A percentile compares a stretch with the other conserved stretches of the same genome.
Evolutionary conservation across 1,140 invertebrate genomes (phyloP).

Genomic region (Pemphigus obesinymphae): DNA sequence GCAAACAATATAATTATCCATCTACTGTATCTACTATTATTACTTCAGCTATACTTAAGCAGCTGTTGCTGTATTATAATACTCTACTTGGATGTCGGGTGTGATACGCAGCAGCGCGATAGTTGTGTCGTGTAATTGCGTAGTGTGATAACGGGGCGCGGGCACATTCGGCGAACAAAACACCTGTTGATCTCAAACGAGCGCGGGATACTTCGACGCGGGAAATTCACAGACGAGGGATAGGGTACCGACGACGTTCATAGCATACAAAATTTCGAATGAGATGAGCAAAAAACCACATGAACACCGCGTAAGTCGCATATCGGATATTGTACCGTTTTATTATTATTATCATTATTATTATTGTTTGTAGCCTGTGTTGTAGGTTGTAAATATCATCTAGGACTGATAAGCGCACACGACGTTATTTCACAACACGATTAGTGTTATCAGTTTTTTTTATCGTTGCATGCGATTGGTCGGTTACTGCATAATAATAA

Average conservation of each 20-base stretch:
- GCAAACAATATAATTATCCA: too few species aligned
- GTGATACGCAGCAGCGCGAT: background rate
- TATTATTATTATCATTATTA: background rate
- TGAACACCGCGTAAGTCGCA: background rate
- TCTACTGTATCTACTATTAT: too few species aligned
- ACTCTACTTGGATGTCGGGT: too few species aligned
- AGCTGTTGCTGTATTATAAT: too few species aligned
- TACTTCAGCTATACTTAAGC: too few species aligned
- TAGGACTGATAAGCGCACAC: background rate
- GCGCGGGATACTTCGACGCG: background rate
- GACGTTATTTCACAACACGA: background rate
- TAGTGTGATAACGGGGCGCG: slow-evolving; percentile 5
- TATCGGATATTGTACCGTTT: background rate
- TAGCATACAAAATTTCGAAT: background rate
- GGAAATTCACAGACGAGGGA: background rate
- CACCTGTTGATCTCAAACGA: slow-evolving; percentile 14
- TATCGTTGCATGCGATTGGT: background rate
- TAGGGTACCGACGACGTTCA: too few species aligned
- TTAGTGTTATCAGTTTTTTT: slow-evolving; percentile 16
- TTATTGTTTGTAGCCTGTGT: background rate
- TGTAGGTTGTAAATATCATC: background rate
- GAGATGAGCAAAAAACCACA: background rate
- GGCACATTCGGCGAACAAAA: background rate
- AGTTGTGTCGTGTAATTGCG: background rate
- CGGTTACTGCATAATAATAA: background rate